Evolutionary conservation across 2,888 invertebrate genomes (phyloP).

Genomic region (Brachypalpus laphriformis): DNA sequence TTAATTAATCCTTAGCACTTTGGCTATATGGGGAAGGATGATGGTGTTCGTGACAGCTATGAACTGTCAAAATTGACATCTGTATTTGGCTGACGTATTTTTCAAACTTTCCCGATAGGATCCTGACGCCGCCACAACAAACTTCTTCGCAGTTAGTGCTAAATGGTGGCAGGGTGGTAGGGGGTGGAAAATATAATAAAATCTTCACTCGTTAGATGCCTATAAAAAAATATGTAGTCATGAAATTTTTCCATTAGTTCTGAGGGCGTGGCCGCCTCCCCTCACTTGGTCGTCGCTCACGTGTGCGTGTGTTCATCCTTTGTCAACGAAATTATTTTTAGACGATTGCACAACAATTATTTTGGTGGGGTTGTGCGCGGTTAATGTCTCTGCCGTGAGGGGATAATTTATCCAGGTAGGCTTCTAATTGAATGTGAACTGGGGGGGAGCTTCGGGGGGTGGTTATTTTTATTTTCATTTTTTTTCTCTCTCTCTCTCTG

Average conservation of each 20-base stretch:
- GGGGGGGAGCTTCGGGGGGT: not conserved
- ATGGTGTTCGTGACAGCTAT: too few relatives aligned
- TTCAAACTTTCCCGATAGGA: too few relatives aligned
- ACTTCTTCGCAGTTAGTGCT: not conserved
- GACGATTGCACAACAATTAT: conserved; percentile 62
- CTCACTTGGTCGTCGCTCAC: not conserved
- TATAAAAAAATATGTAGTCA: conserved; percentile 34
- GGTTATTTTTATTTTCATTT: not conserved
- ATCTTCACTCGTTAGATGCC: conserved; percentile 16
- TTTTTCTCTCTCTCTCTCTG: not conserved
- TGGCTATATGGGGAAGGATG: too few relatives aligned
- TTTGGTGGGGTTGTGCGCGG: conserved; percentile 33
- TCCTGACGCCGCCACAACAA: too few relatives aligned
- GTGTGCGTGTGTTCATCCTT: conserved; percentile 43
- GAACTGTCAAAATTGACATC: not conserved
- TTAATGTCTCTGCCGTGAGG: conserved; percentile 37
- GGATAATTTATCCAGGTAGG: conserved; percentile 44
- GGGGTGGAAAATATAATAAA: not conserved
- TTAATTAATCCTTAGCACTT: not conserved
- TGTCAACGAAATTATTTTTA: conserved; percentile 55
- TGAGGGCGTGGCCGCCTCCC: conserved; percentile 47
- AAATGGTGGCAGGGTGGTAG: not conserved
- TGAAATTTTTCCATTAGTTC: conserved; percentile 45
- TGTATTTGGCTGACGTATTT: not conserved
- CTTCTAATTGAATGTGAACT: conserved; percentile 38